These are phyloP conservation scores for Drosophila nasuta DNA, from an alignment of 1,140 invertebrate species.

Conservation along the genomic window DNA sequence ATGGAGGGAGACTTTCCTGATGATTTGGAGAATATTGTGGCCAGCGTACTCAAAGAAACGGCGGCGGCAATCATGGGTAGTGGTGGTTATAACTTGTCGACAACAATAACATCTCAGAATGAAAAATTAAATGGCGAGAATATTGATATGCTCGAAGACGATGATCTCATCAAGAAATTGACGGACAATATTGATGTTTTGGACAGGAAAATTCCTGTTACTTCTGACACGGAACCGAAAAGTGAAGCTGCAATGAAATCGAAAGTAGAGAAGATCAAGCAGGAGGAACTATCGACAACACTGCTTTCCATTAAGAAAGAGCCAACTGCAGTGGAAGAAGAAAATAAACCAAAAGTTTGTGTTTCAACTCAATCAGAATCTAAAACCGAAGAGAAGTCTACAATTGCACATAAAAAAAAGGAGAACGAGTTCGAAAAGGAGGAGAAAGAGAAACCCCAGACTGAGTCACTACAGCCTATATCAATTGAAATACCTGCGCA, in stretches of 20 bases:
- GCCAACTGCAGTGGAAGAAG: background rate
- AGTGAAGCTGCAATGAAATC: conserved; percentile 57
- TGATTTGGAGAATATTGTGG: conserved; percentile 62
- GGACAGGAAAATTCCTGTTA: conserved; percentile 26
- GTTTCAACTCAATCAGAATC: conserved; percentile 19
- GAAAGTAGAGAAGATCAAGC: conserved; percentile 53
- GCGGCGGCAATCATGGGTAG: conserved; percentile 24
- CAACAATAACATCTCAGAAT: conserved; percentile 27
- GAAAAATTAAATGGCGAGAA: conserved; percentile 73
- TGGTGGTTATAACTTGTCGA: conserved; percentile 26
- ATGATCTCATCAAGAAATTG: conserved; percentile 81
- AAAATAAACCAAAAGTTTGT: background rate
- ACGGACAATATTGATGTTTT: conserved; percentile 58
- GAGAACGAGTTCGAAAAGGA: conserved; percentile 32
- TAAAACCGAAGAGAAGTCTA: conserved; percentile 7
- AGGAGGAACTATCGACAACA: conserved; percentile 46
- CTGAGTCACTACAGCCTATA: conserved; percentile 66
- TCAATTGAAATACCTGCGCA: conserved; percentile 81
- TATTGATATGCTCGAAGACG: conserved; percentile 70
- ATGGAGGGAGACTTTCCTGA: conserved; percentile 87
- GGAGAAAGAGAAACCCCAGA: conserved; percentile 46
- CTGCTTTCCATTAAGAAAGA: conserved; percentile 52
- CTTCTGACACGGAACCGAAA: conserved; percentile 23
- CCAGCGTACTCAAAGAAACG: conserved; percentile 55
- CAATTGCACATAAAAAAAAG: conserved; percentile 5